Evolutionary conservation across 2,797 vertebrate genomes (phyloP), one percentile per base, ranked within the genome.

Genomic region (Euphonia xanthogaster): DNA sequence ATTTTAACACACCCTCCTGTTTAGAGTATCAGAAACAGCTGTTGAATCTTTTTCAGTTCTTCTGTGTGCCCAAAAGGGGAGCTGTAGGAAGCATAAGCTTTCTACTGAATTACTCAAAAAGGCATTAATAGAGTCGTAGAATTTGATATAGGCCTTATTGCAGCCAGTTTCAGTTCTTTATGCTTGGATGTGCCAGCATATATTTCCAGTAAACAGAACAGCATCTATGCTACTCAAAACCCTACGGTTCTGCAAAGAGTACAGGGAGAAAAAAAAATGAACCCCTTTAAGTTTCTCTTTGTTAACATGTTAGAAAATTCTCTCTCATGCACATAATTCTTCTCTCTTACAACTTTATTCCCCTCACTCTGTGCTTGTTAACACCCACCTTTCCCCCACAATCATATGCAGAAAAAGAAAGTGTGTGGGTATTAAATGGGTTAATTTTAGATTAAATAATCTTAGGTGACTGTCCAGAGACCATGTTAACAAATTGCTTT

Each of bases 121-220:
- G 16, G 9, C 50, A 74, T 77, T 67, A 63, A 57, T 7, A 67
- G 39, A 80, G 8, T 7, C 30, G 50, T 60, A 79, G 63, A 79
- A 70, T 89, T 74, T 70, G 7, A 67, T 60, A 54, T 27, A 60
- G 75, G 28, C 11, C 33, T 47, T 47, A 27, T 14, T 66, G 28
- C 23, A 85, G 44, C 27, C 80, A 73, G 10, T 65, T 35, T 82
- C 24, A 55, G 27, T 62, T 58, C 23, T 81, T 73, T 53, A 54
- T 21, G 37, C n/a, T 71, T 62, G 82, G 7, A 90, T 35, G 11
- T 45, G 37, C 37, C 48, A 61, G 63, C 22, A 57, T 2, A 2
- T 63, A 28, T 70, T 94, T 74, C 53, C 67, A 79, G 33, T 76
- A 89, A 90, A 86, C 18, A 76, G 37, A 82, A 45, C 10, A 45